A percentile compares a stretch with the other conserved stretches of the same genome.
Conservation (phyloP, 1,140 invertebrate species). For the Pachypeltis micranthus region DNA sequence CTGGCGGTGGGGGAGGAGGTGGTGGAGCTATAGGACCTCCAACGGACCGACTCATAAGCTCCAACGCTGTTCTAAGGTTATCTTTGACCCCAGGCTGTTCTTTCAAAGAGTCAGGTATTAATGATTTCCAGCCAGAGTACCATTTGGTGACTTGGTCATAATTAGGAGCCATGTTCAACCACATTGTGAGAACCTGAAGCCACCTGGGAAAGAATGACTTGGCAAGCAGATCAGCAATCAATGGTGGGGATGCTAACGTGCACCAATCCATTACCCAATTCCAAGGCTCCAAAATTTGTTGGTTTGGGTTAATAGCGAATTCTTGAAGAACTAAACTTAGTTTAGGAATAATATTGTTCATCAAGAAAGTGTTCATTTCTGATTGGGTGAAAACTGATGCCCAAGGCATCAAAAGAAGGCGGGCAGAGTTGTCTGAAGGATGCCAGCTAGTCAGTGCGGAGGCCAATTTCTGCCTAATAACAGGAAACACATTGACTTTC, state of each 20-base stretch:
- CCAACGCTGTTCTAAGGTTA: slow-evolving; percentile 74
- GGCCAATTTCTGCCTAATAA: slow-evolving; percentile 82
- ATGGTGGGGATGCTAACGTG: slow-evolving; percentile 56
- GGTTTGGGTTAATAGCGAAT: slow-evolving; percentile 57
- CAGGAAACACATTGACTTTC: slow-evolving; percentile 74
- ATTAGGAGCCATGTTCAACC: slow-evolving; percentile 69
- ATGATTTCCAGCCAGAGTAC: slow-evolving; percentile 78
- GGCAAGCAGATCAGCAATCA: slow-evolving; percentile 61
- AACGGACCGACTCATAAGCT: slow-evolving; percentile 81
- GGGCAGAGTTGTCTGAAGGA: slow-evolving; percentile 81
- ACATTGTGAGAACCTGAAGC: slow-evolving; percentile 64
- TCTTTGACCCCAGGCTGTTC: slow-evolving; percentile 59
- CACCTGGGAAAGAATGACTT: slow-evolving; percentile 81
- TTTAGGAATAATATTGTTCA: slow-evolving; percentile 86
- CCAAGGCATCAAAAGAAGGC: slow-evolving; percentile 89
- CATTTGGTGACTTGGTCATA: slow-evolving; percentile 71
- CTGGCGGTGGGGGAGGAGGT: slow-evolving; percentile 40
- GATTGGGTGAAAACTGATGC: slow-evolving; percentile 65
- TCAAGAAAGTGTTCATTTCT: slow-evolving; percentile 72
- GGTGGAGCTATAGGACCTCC: slow-evolving; percentile 31
- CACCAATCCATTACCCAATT: slow-evolving; percentile 80
- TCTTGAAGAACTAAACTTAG: slow-evolving; percentile 57
- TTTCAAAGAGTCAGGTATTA: slow-evolving; percentile 55
- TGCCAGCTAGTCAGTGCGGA: slow-evolving; percentile 81
- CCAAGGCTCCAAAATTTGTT: slow-evolving; percentile 39